Evolutionary conservation across 1,140 invertebrate species (phyloP), one percentile per base, ranked within the genome.

Genomic region (Phortica variegata): DNA sequence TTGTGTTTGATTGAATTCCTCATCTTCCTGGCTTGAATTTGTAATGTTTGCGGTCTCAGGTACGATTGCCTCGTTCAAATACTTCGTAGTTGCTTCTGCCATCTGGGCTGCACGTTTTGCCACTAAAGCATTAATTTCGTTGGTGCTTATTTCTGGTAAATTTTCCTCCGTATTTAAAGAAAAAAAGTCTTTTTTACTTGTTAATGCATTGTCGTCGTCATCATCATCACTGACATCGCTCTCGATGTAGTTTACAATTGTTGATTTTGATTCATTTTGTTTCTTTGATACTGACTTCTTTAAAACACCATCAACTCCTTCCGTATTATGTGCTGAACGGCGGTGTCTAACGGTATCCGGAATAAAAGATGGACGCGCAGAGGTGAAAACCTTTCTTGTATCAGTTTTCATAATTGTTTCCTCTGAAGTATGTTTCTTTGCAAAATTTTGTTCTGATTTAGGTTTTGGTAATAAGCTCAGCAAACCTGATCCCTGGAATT

Each of bases 381-480:
- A 15, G 7, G 19, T 31, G 29, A n/a, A n/a, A n/a, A n/a, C n/a
- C n/a, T n/a, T n/a, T n/a, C 13, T 36, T 13, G 8, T 20, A 12
- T 3, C 29, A 13, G 32, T 2, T 3, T 34, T 10, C 19, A 18
- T 17, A 8, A 15, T 5, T 17, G 18, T 3, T 38, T 12, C 21
- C 1, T 34, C 17, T 3, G 19, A 15, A 12, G 7, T 32, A 19
- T 44, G 32, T 1, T 72, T 60, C 38, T 61, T 60, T 6, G 52
- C 54, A 34, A 66, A 71, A 46, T 58, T 69, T 10, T 61, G 60
- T 51, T 79, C 74, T 26, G 75, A 78, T 75, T 77, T 81, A 6
- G 82, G 80, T 53, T 79, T 77, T 8, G 82, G 82, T 32, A 83
- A 54, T 39, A 83, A 76, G 51, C 75, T 79, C 1, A 83, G 56